phyloP scores from a whole-genome alignment of 2,113 vertebrate species.

The Tenebrosternarchus preto region DNA sequence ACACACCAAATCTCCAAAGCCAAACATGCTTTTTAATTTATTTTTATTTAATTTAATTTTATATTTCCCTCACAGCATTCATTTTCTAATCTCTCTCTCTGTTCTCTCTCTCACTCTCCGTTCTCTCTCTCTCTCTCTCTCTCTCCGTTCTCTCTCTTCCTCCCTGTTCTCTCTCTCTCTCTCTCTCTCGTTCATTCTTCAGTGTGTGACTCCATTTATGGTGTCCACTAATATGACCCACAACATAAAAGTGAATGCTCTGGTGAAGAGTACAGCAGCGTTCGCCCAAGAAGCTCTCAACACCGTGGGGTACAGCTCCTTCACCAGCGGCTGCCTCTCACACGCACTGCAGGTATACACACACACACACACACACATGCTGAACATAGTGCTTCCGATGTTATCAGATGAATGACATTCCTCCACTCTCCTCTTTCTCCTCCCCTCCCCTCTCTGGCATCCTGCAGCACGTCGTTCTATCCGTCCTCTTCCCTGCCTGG shows the following conservation, averaged over 20 bases:
- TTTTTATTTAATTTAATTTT: too few species aligned
- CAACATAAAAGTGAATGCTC: conserved; percentile 11
- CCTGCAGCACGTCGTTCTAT: conserved; percentile 59
- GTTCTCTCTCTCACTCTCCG: too few species aligned
- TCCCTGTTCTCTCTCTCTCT: neutral
- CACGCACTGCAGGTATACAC: conserved; percentile 74
- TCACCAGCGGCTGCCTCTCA: conserved; percentile 72
- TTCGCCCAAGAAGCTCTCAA: conserved; percentile 74
- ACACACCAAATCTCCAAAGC: neutral
- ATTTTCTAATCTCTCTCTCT: too few species aligned
- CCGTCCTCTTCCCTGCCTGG: conserved; percentile 65
- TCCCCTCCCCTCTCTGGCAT: neutral
- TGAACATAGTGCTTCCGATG: neutral
- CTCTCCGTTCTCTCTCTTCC: neutral
- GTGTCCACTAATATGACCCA: conserved; percentile 75
- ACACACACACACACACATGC: neutral
- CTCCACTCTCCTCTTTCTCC: neutral
- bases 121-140: neutral
- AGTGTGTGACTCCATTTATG: conserved; percentile 74
- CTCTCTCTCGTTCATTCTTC: conserved; percentile 14
- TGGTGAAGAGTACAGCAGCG: conserved; percentile 61
- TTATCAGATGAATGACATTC: neutral
- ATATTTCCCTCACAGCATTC: too few species aligned
- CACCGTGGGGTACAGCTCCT: conserved; percentile 74
- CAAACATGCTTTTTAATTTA: too few species aligned